phyloP scores from a whole-genome alignment of 2,113 vertebrate genomes.

The Panthera tigris region DNA sequence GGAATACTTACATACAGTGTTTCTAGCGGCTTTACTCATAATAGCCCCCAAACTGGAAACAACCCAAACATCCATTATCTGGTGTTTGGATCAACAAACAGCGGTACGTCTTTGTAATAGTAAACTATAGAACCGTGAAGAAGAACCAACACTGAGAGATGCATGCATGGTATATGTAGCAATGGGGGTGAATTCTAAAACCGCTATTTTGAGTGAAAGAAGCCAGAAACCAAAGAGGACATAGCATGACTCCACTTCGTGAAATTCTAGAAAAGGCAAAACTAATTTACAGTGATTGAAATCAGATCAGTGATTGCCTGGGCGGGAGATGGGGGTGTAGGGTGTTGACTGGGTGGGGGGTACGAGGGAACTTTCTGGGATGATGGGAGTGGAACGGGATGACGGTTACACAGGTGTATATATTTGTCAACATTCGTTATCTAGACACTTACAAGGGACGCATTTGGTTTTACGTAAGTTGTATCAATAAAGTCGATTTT shows the following conservation, averaged over 20 bases:
- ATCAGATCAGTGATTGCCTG: background rate
- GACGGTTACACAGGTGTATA: background rate
- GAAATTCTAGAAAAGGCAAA: background rate
- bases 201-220: background rate
- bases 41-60: background rate
- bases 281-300: background rate
- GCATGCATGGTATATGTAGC: accelerated
- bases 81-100: background rate
- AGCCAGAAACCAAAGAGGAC: background rate
- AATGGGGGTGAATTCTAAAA: background rate
- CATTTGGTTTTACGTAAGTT: slow-evolving; percentile 5
- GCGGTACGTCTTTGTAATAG: background rate
- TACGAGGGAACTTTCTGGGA: background rate
- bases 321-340: background rate
- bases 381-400: background rate
- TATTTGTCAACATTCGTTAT: background rate
- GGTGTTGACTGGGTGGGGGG: background rate
- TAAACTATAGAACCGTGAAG: background rate
- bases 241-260: background rate
- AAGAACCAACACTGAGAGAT: accelerated
- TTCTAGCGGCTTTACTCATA: background rate
- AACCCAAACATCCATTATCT: background rate
- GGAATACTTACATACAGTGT: background rate
- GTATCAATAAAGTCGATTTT: slow-evolving; percentile 7
- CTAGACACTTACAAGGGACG: background rate